These are phyloP conservation scores for Caenorhabditis sp. DNA, from an alignment of 2,888 invertebrate species.

Conservation along the genomic window DNA sequence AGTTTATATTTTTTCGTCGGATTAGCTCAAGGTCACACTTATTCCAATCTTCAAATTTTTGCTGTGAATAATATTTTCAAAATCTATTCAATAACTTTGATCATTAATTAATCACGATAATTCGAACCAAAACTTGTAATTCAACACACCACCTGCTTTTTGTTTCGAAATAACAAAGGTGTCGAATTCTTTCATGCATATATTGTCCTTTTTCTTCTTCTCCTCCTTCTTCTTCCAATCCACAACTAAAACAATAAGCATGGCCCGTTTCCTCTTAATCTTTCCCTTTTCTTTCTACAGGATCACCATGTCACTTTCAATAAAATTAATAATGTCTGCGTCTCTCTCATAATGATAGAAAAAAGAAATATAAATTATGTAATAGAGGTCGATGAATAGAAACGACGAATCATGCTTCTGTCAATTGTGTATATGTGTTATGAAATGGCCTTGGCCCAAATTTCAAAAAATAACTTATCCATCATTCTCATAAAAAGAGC, in stretches of 20 bases:
- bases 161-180: not conserved
- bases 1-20: too few relatives aligned
- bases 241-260: not conserved
- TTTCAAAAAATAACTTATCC: not conserved
- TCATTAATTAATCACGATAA: conserved; percentile 7
- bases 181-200: not conserved
- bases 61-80: too few relatives aligned
- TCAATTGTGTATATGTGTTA: conserved; percentile 10
- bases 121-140: conserved; percentile 10
- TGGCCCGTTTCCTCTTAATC: not conserved
- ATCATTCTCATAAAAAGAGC: too few relatives aligned
- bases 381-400: conserved; percentile 18
- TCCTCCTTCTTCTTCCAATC: too few relatives aligned
- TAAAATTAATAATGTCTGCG: not conserved
- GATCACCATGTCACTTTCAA: not conserved
- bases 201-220: not conserved
- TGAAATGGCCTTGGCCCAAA: conserved; percentile 4
- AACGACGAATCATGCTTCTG: not conserved
- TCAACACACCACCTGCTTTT: conserved; percentile 7
- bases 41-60: not conserved
- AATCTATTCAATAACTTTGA: conserved; percentile 1
- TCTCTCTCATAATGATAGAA: not conserved
- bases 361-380: conserved; percentile 20
- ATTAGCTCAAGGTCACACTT: too few relatives aligned
- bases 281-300: not conserved